phyloP scores from a whole-genome alignment of 2,113 vertebrate genomes.

The Machaerirhynchus nigripectus region DNA sequence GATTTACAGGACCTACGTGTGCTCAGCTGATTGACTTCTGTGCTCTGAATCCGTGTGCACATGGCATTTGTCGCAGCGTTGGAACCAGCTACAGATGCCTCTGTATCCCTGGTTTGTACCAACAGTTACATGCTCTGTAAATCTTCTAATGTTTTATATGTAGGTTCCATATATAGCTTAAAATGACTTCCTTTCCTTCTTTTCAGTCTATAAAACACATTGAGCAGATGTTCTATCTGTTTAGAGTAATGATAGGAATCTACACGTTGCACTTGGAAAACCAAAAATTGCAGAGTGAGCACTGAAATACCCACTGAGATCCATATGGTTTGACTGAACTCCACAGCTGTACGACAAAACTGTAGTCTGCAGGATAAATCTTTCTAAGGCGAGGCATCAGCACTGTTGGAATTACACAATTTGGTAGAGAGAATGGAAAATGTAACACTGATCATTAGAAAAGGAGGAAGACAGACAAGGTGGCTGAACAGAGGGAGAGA shows the following conservation, averaged over 20 bases:
- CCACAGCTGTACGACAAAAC: background rate
- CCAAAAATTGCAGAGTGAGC: background rate
- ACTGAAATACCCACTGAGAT: constrained; percentile 9
- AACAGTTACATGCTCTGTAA: background rate
- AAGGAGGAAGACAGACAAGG: background rate
- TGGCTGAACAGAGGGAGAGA: background rate
- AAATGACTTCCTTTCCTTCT: background rate
- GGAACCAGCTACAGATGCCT: constrained; percentile 97
- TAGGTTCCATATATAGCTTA: background rate
- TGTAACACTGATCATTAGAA: background rate
- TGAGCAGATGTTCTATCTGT: background rate
- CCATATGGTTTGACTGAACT: background rate
- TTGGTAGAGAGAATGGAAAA: background rate
- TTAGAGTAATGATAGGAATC: background rate
- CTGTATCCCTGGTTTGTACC: constrained; percentile 87
- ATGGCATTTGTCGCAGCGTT: constrained; percentile 91
- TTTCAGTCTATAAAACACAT: background rate
- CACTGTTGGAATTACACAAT: background rate
- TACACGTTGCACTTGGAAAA: background rate
- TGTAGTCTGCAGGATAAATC: background rate
- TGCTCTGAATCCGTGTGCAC: constrained; percentile 92
- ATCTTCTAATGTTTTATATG: background rate
- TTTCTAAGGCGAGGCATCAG: background rate
- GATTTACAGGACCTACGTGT: constrained; percentile 91
- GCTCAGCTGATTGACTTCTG: constrained; percentile 94